Evolutionary conservation across 2,797 vertebrate species (phyloP).

Genomic region (Hippopotamyrus pictus): DNA sequence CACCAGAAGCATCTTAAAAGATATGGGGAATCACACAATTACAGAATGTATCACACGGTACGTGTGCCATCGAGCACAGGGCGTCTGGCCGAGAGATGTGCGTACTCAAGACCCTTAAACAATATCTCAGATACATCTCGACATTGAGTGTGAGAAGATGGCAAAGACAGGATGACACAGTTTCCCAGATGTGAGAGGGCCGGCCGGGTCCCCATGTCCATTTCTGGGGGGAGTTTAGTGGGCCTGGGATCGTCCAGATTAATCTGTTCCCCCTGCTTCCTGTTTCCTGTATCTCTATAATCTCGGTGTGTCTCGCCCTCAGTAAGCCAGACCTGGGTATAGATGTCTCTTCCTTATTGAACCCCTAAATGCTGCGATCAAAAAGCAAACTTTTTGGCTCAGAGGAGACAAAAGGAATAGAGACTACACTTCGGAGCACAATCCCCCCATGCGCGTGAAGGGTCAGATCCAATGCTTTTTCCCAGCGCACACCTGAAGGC

Average conservation of each 20-base stretch:
- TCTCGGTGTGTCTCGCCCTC: not conserved
- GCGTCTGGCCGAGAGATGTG: not conserved
- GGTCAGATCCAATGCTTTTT: not conserved
- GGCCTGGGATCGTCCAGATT: not conserved
- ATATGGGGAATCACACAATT: not conserved
- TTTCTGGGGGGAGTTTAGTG: not conserved
- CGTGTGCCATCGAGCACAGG: not conserved
- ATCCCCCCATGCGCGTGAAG: not conserved
- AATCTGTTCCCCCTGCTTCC: not conserved
- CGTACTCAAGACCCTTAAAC: not conserved
- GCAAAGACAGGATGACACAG: not conserved
- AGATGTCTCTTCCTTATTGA: not conserved
- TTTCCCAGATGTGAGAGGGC: not conserved
- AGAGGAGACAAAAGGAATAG: not conserved
- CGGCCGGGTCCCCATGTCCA: not conserved
- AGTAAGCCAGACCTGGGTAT: not conserved
- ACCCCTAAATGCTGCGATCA: constrained; percentile 5
- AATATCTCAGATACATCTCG: not conserved
- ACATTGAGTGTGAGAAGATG: not conserved
- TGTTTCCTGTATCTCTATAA: not conserved
- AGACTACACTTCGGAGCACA: not conserved
- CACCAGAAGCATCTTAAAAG: constrained; percentile 6
- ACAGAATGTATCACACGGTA: not conserved
- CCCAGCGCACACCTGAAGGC: not conserved
- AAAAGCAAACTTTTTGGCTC: not conserved